Conservation (phyloP, 2,888 invertebrate species). For the Drosophila eohydei region DNA sequence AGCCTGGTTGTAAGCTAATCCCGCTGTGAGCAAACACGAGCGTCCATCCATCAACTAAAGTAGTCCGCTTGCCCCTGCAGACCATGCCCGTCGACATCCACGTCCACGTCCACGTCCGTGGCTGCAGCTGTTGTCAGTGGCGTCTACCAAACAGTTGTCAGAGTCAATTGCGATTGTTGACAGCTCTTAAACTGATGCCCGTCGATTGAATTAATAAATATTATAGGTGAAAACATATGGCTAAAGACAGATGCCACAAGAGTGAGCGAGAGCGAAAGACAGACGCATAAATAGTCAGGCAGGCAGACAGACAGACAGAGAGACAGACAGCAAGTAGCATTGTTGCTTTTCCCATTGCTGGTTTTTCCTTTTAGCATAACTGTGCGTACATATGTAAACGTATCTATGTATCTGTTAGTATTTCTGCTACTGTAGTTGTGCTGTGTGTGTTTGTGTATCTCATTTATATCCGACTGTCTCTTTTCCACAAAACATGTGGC, state of each 20-base stretch:
- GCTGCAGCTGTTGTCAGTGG: not conserved
- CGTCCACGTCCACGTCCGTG: not conserved
- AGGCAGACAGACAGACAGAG: not conserved
- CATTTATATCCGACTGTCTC: conserved; percentile 41
- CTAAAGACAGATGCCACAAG: conserved; percentile 1
- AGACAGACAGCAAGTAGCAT: conserved; percentile 17
- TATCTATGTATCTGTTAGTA: conserved; percentile 8
- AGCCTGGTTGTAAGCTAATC: conserved; percentile 64
- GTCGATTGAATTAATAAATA: conserved; percentile 78
- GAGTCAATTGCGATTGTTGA: conserved; percentile 64
- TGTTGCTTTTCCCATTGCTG: conserved; percentile 59
- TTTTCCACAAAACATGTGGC: conserved; percentile 13
- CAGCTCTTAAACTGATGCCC: conserved; percentile 72
- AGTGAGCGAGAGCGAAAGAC: not conserved
- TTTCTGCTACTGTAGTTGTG: conserved; percentile 25
- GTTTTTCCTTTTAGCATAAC: conserved; percentile 56
- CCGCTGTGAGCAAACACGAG: conserved; percentile 64
- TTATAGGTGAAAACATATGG: conserved; percentile 75
- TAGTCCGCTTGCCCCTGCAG: not conserved
- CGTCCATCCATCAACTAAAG: conserved; percentile 45
- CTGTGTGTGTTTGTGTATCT: conserved; percentile 28
- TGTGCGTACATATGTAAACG: conserved; percentile 35
- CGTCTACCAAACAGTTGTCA: conserved; percentile 53
- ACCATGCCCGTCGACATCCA: not conserved
- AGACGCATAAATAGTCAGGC: conserved; percentile 3